phyloP scores from a whole-genome alignment of 2,797 vertebrate species.

The Melanotaenia nigrans region DNA sequence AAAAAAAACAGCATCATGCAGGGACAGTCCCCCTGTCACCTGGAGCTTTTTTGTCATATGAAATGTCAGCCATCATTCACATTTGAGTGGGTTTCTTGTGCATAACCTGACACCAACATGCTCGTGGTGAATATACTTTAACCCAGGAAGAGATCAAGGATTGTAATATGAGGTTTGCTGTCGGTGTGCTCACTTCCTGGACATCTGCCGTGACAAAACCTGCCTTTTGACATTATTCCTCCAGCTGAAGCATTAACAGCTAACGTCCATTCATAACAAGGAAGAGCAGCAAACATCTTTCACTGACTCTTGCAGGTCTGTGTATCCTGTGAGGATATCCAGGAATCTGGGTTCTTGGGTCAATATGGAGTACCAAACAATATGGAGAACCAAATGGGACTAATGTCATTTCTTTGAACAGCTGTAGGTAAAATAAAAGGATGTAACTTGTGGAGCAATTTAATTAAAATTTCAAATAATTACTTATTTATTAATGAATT shows the following conservation, averaged over 20 bases:
- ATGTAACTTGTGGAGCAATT: conserved; percentile 23
- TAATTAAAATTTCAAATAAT: no score
- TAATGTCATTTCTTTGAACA: conserved; percentile 50
- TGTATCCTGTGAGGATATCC: conserved; percentile 74
- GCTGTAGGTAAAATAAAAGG: conserved; percentile 37
- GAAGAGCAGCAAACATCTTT: conserved; percentile 49
- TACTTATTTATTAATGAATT: no score
- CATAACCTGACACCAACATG: conserved; percentile 27
- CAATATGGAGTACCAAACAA: conserved; percentile 11
- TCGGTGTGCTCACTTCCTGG: conserved; percentile 64
- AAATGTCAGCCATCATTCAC: conserved; percentile 28
- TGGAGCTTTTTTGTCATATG: neutral
- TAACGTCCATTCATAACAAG: conserved; percentile 39
- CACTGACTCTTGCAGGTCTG: conserved; percentile 22
- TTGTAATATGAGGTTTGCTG: conserved; percentile 45
- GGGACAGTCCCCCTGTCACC: conserved; percentile 40
- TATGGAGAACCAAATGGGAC: conserved; percentile 46
- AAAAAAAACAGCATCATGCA: conserved; percentile 16
- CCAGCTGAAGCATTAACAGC: conserved; percentile 36
- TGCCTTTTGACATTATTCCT: conserved; percentile 19
- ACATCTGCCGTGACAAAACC: conserved; percentile 46
- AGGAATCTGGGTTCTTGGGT: conserved; percentile 56
- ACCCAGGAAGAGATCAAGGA: conserved; percentile 26
- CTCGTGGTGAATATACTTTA: conserved; percentile 25
- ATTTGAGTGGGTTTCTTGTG: conserved; percentile 42